Evolutionary conservation across 2,888 invertebrate species (phyloP).

Genomic region (Plutella xylostella): DNA sequence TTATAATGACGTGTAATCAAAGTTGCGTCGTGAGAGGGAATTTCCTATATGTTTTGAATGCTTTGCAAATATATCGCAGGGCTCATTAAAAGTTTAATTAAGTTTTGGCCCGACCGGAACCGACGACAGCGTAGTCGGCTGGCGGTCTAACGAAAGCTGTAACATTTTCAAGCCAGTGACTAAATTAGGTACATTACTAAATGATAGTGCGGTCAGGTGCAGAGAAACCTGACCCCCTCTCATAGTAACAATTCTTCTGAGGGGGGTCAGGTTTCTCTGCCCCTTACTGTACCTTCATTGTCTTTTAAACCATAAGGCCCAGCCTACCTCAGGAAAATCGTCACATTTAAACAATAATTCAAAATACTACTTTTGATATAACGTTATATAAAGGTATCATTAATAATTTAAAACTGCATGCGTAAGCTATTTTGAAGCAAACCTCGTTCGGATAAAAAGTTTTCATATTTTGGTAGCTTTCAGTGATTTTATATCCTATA

Average conservation of each 20-base stretch:
- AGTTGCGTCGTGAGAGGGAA: constrained; percentile 1
- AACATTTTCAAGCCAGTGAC: background rate
- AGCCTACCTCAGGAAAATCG: too few relatives aligned
- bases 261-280: too few relatives aligned
- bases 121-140: constrained; percentile 33
- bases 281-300: too few relatives aligned
- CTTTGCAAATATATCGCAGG: constrained; percentile 27
- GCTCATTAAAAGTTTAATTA: constrained; percentile 62
- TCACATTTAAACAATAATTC: too few relatives aligned
- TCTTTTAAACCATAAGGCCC: too few relatives aligned
- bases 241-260: too few relatives aligned
- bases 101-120: constrained; percentile 40
- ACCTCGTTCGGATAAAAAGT: too few relatives aligned
- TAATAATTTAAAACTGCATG: background rate
- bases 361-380: background rate
- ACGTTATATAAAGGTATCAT: background rate
- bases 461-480: too few relatives aligned
- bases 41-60: constrained; percentile 1
- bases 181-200: too few relatives aligned
- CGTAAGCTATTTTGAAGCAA: background rate
- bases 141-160: background rate
- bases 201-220: too few relatives aligned
- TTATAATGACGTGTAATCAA: constrained; percentile 7
- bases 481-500: background rate
- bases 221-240: too few relatives aligned